Base-by-base conservation (phyloP, 2,888 invertebrate genomes). In the Homarus gammarus region DNA sequence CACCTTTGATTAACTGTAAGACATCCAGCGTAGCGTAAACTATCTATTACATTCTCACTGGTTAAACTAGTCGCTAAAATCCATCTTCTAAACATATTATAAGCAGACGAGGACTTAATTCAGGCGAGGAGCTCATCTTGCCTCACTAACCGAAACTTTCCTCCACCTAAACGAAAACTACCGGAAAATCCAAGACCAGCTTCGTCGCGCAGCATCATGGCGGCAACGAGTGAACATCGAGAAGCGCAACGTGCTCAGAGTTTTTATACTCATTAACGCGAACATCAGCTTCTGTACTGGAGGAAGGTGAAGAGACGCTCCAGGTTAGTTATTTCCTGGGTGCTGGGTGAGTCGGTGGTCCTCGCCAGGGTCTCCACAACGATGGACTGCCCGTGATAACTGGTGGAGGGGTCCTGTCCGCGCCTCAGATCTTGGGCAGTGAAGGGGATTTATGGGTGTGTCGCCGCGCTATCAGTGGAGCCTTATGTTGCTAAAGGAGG, bases 241-340 rank as follows among this genome's bases (percentile, higher is more conserved):
- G 79, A 79, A 87, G 86, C 86, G 79, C 79, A 87, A 79, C 86
- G 72, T 87, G 86, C 78, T 56, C 40, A 68, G 70, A 51, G 86
- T 78, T 64, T 81, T 87, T 87, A 87, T 87, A 79, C 78, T 87
- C 86, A 87, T 87, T 87, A 87, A 87, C 86, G 86, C 86, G 36
- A 87, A 87, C 86, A 87, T 87, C 86, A 70, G 86, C 86, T 87
- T 87, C 86, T 87, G 86, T 87, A 87, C 79, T 44, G 86, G n/a
- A 70, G 78, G 79, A 87, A 72, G 49, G 68, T 72, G 79, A 64
- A 75, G 49, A n/a, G 56, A 27, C 78, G 40, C 81, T n/a, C 18
- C 61, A 38, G 56, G 84, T 75, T 75, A 36, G 75, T 75, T 73
- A 84, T 84, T 84, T 84, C 84, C 84, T 73, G 56, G 61, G 79